Percentiles rank a stretch among this genome's conserved stretches.
These are phyloP conservation scores for Mechanitis mazaeus DNA, from an alignment of 2,888 invertebrate genomes.

Conservation along the genomic window DNA sequence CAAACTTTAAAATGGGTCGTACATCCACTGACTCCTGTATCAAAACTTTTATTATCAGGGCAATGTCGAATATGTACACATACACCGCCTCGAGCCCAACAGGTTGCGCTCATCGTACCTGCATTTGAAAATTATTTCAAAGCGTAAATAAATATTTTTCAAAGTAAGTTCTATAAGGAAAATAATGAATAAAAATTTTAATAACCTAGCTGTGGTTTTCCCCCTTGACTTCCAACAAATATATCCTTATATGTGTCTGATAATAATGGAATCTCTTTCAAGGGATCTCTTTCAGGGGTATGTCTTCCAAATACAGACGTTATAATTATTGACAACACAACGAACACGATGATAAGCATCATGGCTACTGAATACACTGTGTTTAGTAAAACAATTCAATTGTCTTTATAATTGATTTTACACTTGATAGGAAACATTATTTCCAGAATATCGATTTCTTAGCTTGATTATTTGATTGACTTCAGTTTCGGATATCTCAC, in stretches of 20 bases:
- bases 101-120: slow-evolving; percentile 44
- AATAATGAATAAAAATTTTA: slow-evolving; percentile 13
- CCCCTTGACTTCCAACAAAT: slow-evolving; percentile 36
- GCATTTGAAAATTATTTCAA: background rate
- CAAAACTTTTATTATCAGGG: slow-evolving; percentile 34
- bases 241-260: slow-evolving; percentile 37
- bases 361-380: background rate
- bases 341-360: slow-evolving; percentile 7
- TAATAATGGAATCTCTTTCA: slow-evolving; percentile 2
- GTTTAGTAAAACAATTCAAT: slow-evolving; percentile 8
- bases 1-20: slow-evolving; percentile 42
- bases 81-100: slow-evolving; percentile 53
- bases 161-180: no score
- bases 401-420: slow-evolving; percentile 19
- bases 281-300: background rate
- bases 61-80: slow-evolving; percentile 44
- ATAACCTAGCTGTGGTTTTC: slow-evolving; percentile 41
- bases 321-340: slow-evolving; percentile 14
- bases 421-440: slow-evolving; percentile 9
- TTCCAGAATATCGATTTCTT: slow-evolving; percentile 9
- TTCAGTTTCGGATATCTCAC: background rate
- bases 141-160: no score
- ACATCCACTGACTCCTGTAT: slow-evolving; percentile 44
- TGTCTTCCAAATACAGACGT: background rate
- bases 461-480: background rate